phyloP scores from a whole-genome alignment of 2,888 invertebrate genomes.

The Synanthedon tipuliformis region DNA sequence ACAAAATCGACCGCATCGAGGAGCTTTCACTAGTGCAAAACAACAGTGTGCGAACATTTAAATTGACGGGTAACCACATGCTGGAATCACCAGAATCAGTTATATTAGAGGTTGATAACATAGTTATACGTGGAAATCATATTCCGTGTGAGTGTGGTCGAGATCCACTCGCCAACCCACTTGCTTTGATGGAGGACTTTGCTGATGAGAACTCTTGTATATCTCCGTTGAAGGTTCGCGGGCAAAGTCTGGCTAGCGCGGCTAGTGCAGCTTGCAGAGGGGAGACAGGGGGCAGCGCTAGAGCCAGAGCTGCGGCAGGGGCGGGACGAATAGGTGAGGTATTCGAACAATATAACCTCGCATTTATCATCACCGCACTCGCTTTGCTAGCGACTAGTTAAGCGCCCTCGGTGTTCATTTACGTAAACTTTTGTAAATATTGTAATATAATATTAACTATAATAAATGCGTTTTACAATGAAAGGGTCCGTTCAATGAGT shows the following conservation, averaged over 20 bases:
- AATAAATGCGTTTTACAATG: conserved; percentile 64
- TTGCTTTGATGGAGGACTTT: conserved; percentile 77
- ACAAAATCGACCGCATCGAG: conserved; percentile 86
- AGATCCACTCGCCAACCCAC: conserved; percentile 79
- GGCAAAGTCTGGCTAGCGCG: conserved; percentile 75
- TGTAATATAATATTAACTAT: conserved; percentile 55
- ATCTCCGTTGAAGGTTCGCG: conserved; percentile 85
- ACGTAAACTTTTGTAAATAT: conserved; percentile 56
- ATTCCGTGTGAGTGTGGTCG: conserved; percentile 91
- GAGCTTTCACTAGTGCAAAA: conserved; percentile 78
- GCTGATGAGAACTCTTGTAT: conserved; percentile 85
- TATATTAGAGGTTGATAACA: conserved; percentile 76
- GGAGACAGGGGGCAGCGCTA: conserved; percentile 46
- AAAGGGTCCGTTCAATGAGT: conserved; percentile 68
- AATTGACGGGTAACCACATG: conserved; percentile 86
- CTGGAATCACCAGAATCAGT: conserved; percentile 81
- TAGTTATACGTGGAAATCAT: conserved; percentile 82
- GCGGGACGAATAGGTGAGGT: conserved; percentile 23
- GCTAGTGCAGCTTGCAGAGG: conserved; percentile 49
- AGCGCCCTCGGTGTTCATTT: conserved; percentile 57
- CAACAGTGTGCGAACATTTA: conserved; percentile 77
- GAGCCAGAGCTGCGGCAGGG: conserved; percentile 37
- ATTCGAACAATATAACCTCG: conserved; percentile 26
- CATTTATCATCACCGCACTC: conserved; percentile 35
- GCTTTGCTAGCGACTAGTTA: conserved; percentile 50